Percentiles rank a stretch among this genome's conserved stretches.
phyloP scores from a whole-genome alignment of 2,113 vertebrate species.

The Clarias macrocephalus region DNA sequence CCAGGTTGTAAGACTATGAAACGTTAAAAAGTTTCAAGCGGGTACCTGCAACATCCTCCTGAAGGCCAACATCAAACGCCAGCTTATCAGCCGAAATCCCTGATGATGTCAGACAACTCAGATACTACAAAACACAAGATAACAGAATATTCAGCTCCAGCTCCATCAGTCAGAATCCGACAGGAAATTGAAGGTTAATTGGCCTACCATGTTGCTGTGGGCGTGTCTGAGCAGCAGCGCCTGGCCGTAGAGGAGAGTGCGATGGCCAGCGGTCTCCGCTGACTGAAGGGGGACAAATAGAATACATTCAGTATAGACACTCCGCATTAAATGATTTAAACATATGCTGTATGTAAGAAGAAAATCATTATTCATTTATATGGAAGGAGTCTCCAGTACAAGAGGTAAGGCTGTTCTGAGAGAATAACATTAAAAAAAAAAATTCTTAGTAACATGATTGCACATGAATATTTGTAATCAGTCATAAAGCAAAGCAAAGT shows the following conservation, averaged over 20 bases:
- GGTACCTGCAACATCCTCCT: constrained; percentile 83
- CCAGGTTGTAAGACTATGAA: not conserved
- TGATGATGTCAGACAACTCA: constrained; percentile 90
- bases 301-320: not conserved
- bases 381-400: not conserved
- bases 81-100: constrained; percentile 87
- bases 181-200: not conserved
- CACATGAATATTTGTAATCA: not conserved
- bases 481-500: not conserved
- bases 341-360: not conserved
- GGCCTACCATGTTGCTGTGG: constrained; percentile 87
- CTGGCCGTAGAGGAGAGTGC: constrained; percentile 91
- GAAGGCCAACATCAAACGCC: constrained; percentile 92
- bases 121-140: constrained; percentile 72
- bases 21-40: not conserved
- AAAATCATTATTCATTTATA: not conserved
- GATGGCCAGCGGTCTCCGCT: constrained; percentile 80
- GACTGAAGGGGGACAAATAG: constrained; percentile 66
- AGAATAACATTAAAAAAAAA: not conserved
- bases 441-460: not conserved
- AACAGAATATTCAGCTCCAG: not conserved
- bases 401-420: not conserved
- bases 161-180: not conserved
- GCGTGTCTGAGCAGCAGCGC: constrained; percentile 89
- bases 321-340: not conserved